Conservation (phyloP, 64 coral and sea anemone species). For the Acropora tenuis region DNA sequence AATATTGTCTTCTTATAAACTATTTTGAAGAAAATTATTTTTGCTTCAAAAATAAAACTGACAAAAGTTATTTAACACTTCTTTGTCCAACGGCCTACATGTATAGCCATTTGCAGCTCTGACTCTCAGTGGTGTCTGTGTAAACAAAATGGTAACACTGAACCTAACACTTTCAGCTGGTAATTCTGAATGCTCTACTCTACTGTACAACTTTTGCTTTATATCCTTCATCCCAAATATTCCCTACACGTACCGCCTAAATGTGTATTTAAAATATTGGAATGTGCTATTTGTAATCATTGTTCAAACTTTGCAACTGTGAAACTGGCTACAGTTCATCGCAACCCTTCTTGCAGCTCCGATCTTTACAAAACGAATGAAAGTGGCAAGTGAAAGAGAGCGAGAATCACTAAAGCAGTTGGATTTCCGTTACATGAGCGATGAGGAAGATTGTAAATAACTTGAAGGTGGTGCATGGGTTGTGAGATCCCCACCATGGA, state of each 20-base stretch:
- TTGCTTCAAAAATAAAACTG: too few relatives aligned
- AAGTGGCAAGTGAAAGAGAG: neutral
- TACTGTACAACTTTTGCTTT: neutral
- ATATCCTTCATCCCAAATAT: neutral
- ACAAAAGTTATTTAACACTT: too few relatives aligned
- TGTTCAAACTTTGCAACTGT: neutral
- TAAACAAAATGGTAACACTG: neutral
- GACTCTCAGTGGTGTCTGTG: neutral
- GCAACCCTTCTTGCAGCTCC: conserved; percentile 25
- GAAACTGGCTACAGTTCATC: neutral
- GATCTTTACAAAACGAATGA: conserved; percentile 5
- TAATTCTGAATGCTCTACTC: neutral
- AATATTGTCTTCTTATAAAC: too few relatives aligned
- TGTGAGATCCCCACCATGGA: neutral
- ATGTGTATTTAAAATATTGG: neutral
- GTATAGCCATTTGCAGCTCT: neutral
- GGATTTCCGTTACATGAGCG: conserved; percentile 25
- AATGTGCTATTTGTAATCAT: neutral
- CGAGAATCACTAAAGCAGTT: neutral
- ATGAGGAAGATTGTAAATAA: conserved; percentile 33
- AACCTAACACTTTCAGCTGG: neutral
- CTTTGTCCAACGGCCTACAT: neutral
- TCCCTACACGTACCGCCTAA: neutral
- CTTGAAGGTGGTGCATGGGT: neutral
- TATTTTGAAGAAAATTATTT: too few relatives aligned